These are phyloP conservation scores for Scomber scombrus DNA, from an alignment of 2,113 vertebrate genomes.

Conservation along the genomic window DNA sequence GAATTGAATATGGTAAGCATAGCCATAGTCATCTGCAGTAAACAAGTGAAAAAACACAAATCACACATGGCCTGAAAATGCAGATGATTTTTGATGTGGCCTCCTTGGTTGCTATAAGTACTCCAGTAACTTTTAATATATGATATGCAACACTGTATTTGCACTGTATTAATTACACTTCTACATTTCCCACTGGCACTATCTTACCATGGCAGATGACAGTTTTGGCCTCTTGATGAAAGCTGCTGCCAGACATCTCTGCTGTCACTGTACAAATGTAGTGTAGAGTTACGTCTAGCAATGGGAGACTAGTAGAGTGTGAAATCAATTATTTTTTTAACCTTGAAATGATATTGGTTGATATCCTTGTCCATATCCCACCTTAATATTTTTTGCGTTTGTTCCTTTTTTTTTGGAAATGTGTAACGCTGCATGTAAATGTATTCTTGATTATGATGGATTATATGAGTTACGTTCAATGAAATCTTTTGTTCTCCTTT, in stretches of 20 bases:
- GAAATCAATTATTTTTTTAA: slow-evolving; percentile 49
- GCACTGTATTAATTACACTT: not conserved
- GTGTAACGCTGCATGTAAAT: not conserved
- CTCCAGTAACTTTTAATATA: not conserved
- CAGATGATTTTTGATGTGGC: not conserved
- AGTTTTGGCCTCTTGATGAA: not conserved
- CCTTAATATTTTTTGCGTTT: not conserved
- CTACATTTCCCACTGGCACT: not conserved
- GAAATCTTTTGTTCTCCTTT: not conserved
- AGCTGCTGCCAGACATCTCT: slow-evolving; percentile 23
- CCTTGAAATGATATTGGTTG: slow-evolving; percentile 22
- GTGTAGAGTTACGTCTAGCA: slow-evolving; percentile 4
- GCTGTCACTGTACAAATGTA: slow-evolving; percentile 16
- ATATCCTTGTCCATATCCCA: not conserved
- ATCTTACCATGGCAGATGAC: not conserved
- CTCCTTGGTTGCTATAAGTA: not conserved
- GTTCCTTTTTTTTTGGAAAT: not conserved
- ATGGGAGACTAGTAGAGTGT: slow-evolving; percentile 9
- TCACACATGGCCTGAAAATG: slow-evolving; percentile 6
- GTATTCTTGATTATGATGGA: not conserved
- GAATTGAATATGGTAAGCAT: not conserved
- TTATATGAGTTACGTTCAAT: not conserved
- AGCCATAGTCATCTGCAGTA: not conserved
- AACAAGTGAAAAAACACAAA: not conserved
- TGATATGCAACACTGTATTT: not conserved